Evolutionary conservation across 2,797 vertebrate genomes (phyloP).

Genomic region (Eupleurogrammus muticus): DNA sequence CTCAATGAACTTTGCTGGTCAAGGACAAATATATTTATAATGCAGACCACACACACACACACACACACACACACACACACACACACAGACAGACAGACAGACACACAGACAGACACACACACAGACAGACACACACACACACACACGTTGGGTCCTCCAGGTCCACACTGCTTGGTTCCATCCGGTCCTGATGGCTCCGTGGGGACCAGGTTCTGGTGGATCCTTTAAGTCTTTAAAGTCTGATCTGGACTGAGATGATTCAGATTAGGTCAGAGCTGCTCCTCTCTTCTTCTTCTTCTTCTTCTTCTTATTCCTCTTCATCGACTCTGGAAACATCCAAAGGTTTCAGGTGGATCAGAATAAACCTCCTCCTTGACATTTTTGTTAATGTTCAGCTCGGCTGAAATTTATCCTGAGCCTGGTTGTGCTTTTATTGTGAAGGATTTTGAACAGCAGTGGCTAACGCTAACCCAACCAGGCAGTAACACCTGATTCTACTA

Average conservation of each 20-base stretch:
- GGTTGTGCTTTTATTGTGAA: too few species aligned
- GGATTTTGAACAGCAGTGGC: too few species aligned
- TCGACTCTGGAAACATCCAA: slow-evolving; percentile 52
- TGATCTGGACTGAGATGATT: slow-evolving; percentile 38
- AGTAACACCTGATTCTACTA: too few species aligned
- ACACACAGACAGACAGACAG: slow-evolving; percentile 2
- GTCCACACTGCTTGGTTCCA: slow-evolving; percentile 10
- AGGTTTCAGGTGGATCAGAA: not conserved
- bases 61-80: slow-evolving; percentile 8
- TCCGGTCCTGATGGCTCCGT: slow-evolving; percentile 24
- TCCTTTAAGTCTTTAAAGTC: slow-evolving; percentile 26
- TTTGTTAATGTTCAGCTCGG: too few species aligned
- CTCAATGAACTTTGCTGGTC: slow-evolving; percentile 53
- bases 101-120: slow-evolving; percentile 14
- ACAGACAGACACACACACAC: slow-evolving; percentile 1
- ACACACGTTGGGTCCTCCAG: slow-evolving; percentile 46
- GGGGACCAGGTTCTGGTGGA: slow-evolving; percentile 36
- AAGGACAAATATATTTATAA: slow-evolving; percentile 47
- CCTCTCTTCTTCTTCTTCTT: slow-evolving; percentile 10
- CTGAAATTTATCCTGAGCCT: too few species aligned
- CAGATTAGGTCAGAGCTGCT: slow-evolving; percentile 44
- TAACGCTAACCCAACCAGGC: too few species aligned
- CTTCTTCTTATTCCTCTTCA: slow-evolving; percentile 3
- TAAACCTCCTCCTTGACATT: too few species aligned
- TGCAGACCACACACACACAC: slow-evolving; percentile 25